Evolutionary conservation across 2,888 invertebrate species (phyloP), one percentile per base, ranked within the genome.

Genomic region (Mimumesa dahlbomi): DNA sequence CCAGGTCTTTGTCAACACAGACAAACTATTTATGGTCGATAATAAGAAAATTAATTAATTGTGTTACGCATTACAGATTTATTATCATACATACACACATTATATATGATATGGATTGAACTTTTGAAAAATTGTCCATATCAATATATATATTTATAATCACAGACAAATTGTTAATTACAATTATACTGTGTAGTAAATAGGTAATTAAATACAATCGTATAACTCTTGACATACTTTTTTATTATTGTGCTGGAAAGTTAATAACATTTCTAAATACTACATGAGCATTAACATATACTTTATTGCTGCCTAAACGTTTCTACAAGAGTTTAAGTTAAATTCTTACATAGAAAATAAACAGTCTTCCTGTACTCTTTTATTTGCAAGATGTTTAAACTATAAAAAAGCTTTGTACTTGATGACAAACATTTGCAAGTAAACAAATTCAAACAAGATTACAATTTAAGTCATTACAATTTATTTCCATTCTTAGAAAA

Each of bases 191-290:
- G 7, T 25, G 4, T 25, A 7, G 25, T 25, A 5, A 5, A 25
- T 25, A 25, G 7, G 25, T 25, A 49, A 58, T 14, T 7, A 49
- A 45, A 3, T 4, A 31, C 22, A 46, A 16, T 16, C 43, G 21
- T n/a, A 11, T 21, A 25, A 9, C 19, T 45, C 52, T 18, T 18
- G 14, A 31, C 2, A 42, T 50, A 46, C 18, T n/a, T 11, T 18
- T 74, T 78, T 66, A 64, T 79, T 77, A 73, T 62, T 34, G 64
- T 64, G 67, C 22, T 56, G 45, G 62, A 53, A 49, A 58, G 43
- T 64, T 59, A 73, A 79, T 68, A 76, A 66, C 65, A 50, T 50
- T 45, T 52, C 25, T 69, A 61, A 62, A 64, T n/a, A 36, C 38
- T 64, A 49, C 50, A 5, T 52, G 42, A 49, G 42, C 52, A 56